Base-by-base conservation (phyloP, 2,888 invertebrate genomes). In the Nomada fabriciana region DNA sequence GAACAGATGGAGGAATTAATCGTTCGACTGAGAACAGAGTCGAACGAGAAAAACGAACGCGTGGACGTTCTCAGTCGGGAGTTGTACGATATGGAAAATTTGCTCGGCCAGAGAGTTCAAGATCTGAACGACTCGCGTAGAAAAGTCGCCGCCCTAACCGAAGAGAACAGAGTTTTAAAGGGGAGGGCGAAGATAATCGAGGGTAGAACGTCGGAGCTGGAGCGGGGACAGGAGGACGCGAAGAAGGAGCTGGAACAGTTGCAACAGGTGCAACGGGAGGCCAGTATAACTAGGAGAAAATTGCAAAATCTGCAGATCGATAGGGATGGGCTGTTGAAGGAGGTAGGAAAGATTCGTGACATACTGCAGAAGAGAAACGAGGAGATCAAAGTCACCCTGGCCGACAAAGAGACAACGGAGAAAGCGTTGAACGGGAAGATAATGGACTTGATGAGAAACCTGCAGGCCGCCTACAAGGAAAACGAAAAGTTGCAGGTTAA, bases 1-100 rank as follows among this genome's bases (percentile, higher is more conserved):
- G 81, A 84, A 1, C 82, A 85, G n/a, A 65, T 91, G n/a, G 89
- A 89, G 25, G 76, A 76, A 3, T 77, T 71, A 15, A 20, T 87
- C 53, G 70, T 73, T 20, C 52, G 75, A 29, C 55, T 82, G 50
- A 89, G 78, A 20, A 43, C 74, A 9, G 64, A 85, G 42, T 53
- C 82, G 13, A 52, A 23, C 10, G 82, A 82, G 65, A 84, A 61
- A 57, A 63, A 87, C 11, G 76, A 82, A 10, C 76, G 57, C 7
- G 60, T 83, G n/a, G 59, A 65, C 15, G 71, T 70, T 11, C 42
- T 89, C 42, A 23, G 25, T 55, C 67, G 78, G 25, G 78, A 89
- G 55, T 55, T 85, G 42, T 47, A 68, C 5, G 77, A 77, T 11
- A 63, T 76, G 7, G 80, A 80, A 65, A 73, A 65, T 18, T 76